Conservation (phyloP, 1,140 invertebrate genomes). For the Lysiphlebus fabarum region DNA sequence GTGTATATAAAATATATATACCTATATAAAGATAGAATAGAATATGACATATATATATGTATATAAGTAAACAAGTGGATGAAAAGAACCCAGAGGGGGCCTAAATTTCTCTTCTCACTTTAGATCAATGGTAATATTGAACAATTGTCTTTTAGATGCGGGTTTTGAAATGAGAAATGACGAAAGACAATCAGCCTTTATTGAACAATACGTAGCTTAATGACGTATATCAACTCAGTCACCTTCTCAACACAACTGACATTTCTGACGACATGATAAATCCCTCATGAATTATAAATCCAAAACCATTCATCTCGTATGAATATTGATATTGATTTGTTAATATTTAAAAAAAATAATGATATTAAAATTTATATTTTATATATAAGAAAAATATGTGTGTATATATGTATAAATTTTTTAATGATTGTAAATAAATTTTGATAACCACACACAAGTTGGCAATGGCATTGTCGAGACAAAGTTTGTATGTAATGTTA, state of each 20-base stretch:
- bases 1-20: too few species aligned
- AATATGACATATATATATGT: conserved; percentile 30
- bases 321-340: not conserved
- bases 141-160: conserved; percentile 55
- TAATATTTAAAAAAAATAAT: not conserved
- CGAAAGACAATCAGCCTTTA: conserved; percentile 53
- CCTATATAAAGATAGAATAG: too few species aligned
- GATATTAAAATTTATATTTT: not conserved
- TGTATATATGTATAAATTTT: too few species aligned
- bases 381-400: conserved; percentile 8
- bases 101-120: conserved; percentile 35
- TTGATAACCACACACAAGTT: conserved; percentile 14
- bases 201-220: conserved; percentile 55
- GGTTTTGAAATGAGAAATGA: conserved; percentile 47
- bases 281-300: not conserved
- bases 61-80: conserved; percentile 30
- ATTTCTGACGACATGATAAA: not conserved
- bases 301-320: not conserved
- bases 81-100: conserved; percentile 33
- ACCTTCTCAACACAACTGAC: too few species aligned
- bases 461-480: conserved; percentile 48
- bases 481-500: conserved; percentile 43
- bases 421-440: too few species aligned
- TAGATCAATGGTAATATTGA: conserved; percentile 58
- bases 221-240: conserved; percentile 44